Evolutionary conservation across 2,888 invertebrate species (phyloP).

Genomic region (Drosophila anomalata): DNA sequence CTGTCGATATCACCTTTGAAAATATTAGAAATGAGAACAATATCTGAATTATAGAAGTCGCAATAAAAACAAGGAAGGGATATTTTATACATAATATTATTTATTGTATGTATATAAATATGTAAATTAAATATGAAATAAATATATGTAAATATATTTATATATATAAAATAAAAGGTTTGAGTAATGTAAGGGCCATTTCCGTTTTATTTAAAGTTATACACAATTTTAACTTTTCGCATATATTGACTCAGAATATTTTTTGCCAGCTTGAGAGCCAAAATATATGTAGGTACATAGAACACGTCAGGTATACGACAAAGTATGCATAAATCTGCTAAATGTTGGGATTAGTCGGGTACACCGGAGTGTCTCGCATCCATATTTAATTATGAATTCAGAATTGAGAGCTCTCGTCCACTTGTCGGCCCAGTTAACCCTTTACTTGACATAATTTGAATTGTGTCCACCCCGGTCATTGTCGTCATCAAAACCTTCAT

Average conservation of each 20-base stretch:
- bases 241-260: neutral
- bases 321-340: slow-evolving; percentile 60
- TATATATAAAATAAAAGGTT: too few species aligned
- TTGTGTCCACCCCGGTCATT: slow-evolving; percentile 69
- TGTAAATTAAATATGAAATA: too few species aligned
- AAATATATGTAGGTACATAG: neutral
- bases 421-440: slow-evolving; percentile 50
- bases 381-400: slow-evolving; percentile 69
- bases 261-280: neutral
- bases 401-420: slow-evolving; percentile 17
- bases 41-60: too few species aligned
- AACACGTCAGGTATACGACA: slow-evolving; percentile 5
- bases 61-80: too few species aligned
- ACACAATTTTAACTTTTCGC: too few species aligned
- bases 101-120: too few species aligned
- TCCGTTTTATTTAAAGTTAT: too few species aligned
- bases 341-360: slow-evolving; percentile 49
- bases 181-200: too few species aligned
- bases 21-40: too few species aligned
- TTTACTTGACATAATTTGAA: slow-evolving; percentile 65
- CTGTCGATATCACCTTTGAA: too few species aligned
- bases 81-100: too few species aligned
- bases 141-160: too few species aligned
- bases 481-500: slow-evolving; percentile 39
- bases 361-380: slow-evolving; percentile 48